These are phyloP conservation scores for Rhopalosiphum maidis DNA, from an alignment of 1,140 invertebrate genomes.

Conservation along the genomic window DNA sequence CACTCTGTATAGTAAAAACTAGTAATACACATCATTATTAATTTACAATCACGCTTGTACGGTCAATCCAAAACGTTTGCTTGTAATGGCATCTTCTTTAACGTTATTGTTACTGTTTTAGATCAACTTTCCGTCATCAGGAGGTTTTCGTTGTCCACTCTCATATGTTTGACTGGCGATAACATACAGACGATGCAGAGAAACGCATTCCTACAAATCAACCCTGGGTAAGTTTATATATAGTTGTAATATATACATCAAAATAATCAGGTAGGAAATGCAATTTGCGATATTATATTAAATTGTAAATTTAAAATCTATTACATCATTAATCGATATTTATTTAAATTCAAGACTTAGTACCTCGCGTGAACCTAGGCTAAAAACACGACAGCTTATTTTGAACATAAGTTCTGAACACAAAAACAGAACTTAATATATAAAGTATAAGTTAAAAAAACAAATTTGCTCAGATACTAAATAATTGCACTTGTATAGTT, in stretches of 20 bases:
- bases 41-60: background rate
- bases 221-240: constrained; percentile 66
- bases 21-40: background rate
- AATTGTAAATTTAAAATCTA: background rate
- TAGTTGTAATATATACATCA: background rate
- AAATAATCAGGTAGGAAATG: background rate
- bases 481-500: background rate
- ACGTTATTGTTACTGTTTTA: constrained; percentile 62
- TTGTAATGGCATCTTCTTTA: background rate
- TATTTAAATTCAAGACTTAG: background rate
- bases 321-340: background rate
- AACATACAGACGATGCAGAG: constrained; percentile 77
- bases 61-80: background rate
- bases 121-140: constrained; percentile 86
- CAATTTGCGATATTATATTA: background rate
- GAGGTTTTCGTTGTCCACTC: constrained; percentile 79
- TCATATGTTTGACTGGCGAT: constrained; percentile 89
- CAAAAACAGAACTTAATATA: background rate
- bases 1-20: background rate
- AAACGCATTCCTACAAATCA: constrained; percentile 69
- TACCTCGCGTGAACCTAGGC: too few relatives aligned
- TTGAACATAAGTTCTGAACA: background rate
- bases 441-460: background rate
- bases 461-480: background rate
- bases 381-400: background rate